These are phyloP conservation scores for Guaruba guarouba DNA, from an alignment of 2,113 vertebrate genomes.

Conservation along the genomic window DNA sequence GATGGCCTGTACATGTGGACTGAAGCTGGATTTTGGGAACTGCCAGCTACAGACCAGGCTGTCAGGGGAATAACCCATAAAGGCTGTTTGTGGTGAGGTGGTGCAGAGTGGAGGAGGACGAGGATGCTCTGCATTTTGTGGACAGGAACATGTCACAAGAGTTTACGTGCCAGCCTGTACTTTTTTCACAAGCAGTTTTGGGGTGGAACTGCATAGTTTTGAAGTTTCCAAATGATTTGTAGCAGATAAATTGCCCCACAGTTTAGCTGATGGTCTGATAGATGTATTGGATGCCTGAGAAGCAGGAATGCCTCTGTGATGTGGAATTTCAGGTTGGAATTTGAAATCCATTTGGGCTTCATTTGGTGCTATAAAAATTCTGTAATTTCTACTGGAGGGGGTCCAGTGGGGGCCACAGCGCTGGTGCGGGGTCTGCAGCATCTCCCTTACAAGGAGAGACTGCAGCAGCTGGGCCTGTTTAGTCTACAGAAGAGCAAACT, in stretches of 20 bases:
- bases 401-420: background rate
- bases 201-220: background rate
- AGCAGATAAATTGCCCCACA: background rate
- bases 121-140: background rate
- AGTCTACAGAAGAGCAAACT: background rate
- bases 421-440: background rate
- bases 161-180: background rate
- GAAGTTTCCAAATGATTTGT: background rate
- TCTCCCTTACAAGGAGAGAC: background rate
- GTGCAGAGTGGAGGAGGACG: background rate
- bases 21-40: background rate
- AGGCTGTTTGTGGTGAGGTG: background rate
- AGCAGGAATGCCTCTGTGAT: background rate
- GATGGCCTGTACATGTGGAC: background rate
- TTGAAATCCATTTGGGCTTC: background rate
- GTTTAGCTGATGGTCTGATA: background rate
- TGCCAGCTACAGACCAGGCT: background rate
- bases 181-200: background rate
- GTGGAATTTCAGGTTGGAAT: background rate
- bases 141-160: background rate
- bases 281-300: background rate
- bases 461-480: background rate
- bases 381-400: background rate
- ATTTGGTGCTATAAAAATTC: background rate
- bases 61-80: accelerated